Evolutionary conservation across 2,888 invertebrate species (phyloP).

Genomic region (Leptinotarsa peninsularis): DNA sequence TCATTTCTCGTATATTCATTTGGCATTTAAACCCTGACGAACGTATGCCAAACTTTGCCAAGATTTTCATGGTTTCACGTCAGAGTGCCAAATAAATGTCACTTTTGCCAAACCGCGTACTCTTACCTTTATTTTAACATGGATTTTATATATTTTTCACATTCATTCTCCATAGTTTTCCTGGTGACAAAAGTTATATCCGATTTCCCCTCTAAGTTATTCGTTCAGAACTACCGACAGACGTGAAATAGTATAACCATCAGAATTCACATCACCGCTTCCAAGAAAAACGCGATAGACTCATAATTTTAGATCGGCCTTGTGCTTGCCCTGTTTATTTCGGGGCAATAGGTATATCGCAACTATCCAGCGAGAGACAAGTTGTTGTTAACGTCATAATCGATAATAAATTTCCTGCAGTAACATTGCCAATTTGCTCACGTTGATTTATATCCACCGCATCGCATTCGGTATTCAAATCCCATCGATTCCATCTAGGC

Average conservation of each 20-base stretch:
- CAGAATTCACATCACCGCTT: neutral
- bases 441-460: constrained; percentile 30
- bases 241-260: neutral
- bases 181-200: too few relatives aligned
- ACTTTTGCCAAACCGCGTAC: too few relatives aligned
- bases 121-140: too few relatives aligned
- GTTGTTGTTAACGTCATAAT: constrained; percentile 25
- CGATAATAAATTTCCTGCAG: constrained; percentile 39
- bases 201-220: too few relatives aligned
- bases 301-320: constrained; percentile 19
- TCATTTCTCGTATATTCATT: neutral
- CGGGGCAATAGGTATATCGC: neutral
- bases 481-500: constrained; percentile 7
- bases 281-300: neutral
- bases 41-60: neutral
- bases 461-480: constrained; percentile 5
- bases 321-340: constrained; percentile 17
- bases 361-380: constrained; percentile 5
- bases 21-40: neutral
- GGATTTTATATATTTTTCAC: too few relatives aligned
- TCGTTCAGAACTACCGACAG: neutral
- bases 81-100: too few relatives aligned
- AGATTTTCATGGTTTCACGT: neutral
- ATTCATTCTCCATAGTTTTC: too few relatives aligned
- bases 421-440: constrained; percentile 36